Evolutionary conservation across 2,888 invertebrate species (phyloP).

Genomic region (Lordiphosa fenestrarum): DNA sequence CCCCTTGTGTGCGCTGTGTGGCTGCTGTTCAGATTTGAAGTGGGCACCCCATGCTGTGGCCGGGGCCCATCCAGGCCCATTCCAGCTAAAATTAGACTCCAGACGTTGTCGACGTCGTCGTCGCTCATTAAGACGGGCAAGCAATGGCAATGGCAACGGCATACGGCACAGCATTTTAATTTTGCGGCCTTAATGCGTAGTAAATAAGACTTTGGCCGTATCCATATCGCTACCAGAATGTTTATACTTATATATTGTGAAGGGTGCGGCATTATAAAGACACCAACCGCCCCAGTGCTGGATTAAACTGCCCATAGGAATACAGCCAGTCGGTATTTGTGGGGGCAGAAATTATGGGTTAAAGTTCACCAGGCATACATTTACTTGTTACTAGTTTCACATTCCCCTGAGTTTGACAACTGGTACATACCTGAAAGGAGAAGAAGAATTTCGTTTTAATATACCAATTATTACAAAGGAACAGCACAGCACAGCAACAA

Average conservation of each 20-base stretch:
- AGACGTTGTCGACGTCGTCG: constrained; percentile 39
- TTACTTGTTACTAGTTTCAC: not conserved
- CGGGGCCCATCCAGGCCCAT: constrained; percentile 27
- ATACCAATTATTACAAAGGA: not conserved
- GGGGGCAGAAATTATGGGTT: not conserved
- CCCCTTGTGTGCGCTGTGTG: constrained; percentile 14
- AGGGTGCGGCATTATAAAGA: constrained; percentile 25
- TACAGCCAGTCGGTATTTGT: too few species aligned
- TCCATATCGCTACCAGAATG: constrained; percentile 8
- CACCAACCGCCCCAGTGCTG: constrained; percentile 4
- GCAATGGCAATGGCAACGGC: constrained; percentile 38
- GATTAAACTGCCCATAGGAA: constrained; percentile 38
- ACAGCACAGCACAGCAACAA: too few species aligned
- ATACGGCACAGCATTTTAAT: constrained; percentile 63
- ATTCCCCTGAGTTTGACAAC: too few species aligned
- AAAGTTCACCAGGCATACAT: not conserved
- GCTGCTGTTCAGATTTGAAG: constrained; percentile 49
- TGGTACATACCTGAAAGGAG: constrained; percentile 52
- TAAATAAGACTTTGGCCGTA: constrained; percentile 39
- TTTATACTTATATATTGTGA: constrained; percentile 4
- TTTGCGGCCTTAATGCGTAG: constrained; percentile 60
- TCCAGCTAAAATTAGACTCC: constrained; percentile 67
- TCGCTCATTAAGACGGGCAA: constrained; percentile 51
- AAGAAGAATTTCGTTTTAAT: constrained; percentile 6
- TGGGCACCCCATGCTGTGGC: constrained; percentile 65